A percentile compares a stretch with the other conserved stretches of the same genome.
Evolutionary conservation across 2,113 vertebrate species (phyloP).

Genomic region (Fulica atra): DNA sequence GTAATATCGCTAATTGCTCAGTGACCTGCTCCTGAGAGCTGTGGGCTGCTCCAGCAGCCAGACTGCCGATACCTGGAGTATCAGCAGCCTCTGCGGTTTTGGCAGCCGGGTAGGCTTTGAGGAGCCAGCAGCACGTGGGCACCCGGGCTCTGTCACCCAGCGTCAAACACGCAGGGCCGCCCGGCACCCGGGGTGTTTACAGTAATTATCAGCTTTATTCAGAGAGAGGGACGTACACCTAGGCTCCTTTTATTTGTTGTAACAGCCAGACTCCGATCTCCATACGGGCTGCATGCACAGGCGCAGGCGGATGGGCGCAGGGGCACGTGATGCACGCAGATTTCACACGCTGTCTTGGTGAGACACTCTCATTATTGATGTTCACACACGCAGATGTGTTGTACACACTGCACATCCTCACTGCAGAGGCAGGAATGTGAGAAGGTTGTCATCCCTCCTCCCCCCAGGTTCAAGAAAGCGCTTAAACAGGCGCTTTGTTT

Average conservation of each 20-base stretch:
- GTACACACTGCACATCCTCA: not conserved
- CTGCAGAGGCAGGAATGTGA: not conserved
- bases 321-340: rapidly evolving
- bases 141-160: not conserved
- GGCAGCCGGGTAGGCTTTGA: not conserved
- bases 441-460: not conserved
- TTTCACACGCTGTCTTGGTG: not conserved
- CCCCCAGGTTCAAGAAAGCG: not conserved
- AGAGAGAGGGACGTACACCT: not conserved
- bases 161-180: not conserved
- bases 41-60: not conserved
- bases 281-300: not conserved
- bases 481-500: not conserved
- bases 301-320: rapidly evolving
- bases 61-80: not conserved
- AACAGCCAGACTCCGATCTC: not conserved
- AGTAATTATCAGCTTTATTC: not conserved
- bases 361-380: rapidly evolving
- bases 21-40: not conserved
- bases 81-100: not conserved
- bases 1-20: not conserved
- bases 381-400: not conserved
- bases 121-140: not conserved
- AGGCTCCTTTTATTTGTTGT: not conserved
- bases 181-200: not conserved